Evolutionary conservation across 2,797 vertebrate species (phyloP).

Genomic region (Pagetopsis macropterus): DNA sequence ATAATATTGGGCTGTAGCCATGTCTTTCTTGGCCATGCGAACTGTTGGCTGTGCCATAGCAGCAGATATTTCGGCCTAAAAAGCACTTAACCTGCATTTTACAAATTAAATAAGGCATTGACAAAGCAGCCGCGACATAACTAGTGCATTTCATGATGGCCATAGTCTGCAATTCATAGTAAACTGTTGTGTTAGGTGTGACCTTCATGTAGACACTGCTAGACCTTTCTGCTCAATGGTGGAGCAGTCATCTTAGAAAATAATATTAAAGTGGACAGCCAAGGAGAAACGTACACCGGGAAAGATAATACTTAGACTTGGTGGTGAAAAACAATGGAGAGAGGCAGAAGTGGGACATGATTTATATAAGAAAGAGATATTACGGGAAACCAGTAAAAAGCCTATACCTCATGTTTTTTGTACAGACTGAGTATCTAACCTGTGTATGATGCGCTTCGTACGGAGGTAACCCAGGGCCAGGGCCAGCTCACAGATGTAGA

Average conservation of each 20-base stretch:
- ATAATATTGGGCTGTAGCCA: conserved; percentile 60
- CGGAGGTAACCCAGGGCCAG: conserved; percentile 95
- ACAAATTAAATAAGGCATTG: conserved; percentile 55
- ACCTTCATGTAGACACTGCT: conserved; percentile 56
- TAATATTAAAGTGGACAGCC: conserved; percentile 46
- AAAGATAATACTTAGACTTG: not conserved
- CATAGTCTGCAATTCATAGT: conserved; percentile 45
- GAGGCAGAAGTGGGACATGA: not conserved
- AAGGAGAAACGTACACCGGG: conserved; percentile 52
- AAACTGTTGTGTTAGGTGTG: conserved; percentile 67
- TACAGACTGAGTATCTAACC: conserved; percentile 76
- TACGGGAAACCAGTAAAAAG: not conserved
- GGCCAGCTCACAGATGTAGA: conserved; percentile 93
- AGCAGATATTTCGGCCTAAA: conserved; percentile 64
- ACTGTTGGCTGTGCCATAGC: conserved; percentile 36
- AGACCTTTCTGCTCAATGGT: conserved; percentile 47
- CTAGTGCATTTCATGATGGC: conserved; percentile 35
- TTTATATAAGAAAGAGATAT: not conserved
- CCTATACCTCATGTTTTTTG: not conserved
- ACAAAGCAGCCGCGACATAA: conserved; percentile 36
- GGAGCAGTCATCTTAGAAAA: conserved; percentile 48
- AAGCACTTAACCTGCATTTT: conserved; percentile 69
- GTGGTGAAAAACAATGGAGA: conserved; percentile 11
- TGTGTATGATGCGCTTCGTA: conserved; percentile 92
- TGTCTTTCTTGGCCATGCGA: conserved; percentile 41